Evolutionary conservation across 2,797 vertebrate species (phyloP).

Genomic region (Remorina albescens): DNA sequence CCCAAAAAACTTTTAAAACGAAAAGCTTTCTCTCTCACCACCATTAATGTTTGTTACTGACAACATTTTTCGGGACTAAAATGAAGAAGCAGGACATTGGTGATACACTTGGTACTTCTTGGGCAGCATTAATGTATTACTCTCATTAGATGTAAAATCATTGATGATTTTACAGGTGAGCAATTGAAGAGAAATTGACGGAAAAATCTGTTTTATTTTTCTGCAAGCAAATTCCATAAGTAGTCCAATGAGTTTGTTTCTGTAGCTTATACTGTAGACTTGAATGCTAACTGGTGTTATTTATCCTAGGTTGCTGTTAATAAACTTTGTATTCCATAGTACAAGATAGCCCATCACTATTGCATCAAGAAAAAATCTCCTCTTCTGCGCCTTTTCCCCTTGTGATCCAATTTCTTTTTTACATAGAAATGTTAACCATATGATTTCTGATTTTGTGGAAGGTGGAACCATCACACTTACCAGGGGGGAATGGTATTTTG

Average conservation of each 20-base stretch:
- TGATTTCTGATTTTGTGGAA: constrained; percentile 8
- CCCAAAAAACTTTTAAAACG: constrained; percentile 23
- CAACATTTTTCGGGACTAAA: constrained; percentile 29
- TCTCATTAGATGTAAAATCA: too few relatives aligned
- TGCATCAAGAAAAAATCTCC: too few relatives aligned
- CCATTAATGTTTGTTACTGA: constrained; percentile 47
- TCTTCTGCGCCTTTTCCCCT: not conserved
- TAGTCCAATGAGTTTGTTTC: too few relatives aligned
- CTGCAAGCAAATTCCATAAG: not conserved
- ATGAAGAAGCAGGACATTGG: constrained; percentile 20
- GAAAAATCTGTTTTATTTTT: not conserved
- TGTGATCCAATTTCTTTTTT: constrained; percentile 12
- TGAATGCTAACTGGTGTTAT: too few relatives aligned
- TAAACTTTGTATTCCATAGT: too few relatives aligned
- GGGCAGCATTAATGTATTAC: constrained; percentile 17
- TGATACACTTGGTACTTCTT: constrained; percentile 15
- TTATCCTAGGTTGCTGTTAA: too few relatives aligned
- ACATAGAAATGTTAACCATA: not conserved
- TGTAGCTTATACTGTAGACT: too few relatives aligned
- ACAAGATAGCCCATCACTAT: too few relatives aligned
- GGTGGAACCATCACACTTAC: constrained; percentile 26
- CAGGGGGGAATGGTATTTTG: too few relatives aligned
- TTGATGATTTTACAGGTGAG: not conserved
- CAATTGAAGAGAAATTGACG: not conserved
- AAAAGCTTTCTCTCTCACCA: constrained; percentile 34